Evolutionary conservation across 1,140 invertebrate genomes (phyloP).

Genomic region (Drosophila bocqueti): DNA sequence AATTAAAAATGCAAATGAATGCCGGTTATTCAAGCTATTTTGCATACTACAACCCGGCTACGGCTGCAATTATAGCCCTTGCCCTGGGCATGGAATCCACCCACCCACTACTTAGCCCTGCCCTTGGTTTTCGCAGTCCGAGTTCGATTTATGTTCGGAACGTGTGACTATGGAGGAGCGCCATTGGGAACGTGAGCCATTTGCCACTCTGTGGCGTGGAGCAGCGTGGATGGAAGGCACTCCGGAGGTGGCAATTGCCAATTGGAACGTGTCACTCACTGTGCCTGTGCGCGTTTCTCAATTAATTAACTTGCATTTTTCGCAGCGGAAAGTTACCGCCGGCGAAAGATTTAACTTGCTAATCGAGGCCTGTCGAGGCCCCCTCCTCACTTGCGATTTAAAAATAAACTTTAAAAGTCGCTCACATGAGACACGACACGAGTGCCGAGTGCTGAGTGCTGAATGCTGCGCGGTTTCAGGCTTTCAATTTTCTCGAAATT

Average conservation of each 20-base stretch:
- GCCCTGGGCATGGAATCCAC: neutral
- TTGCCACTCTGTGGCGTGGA: slow-evolving; percentile 21
- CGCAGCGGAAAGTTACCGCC: slow-evolving; percentile 66
- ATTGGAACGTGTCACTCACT: slow-evolving; percentile 41
- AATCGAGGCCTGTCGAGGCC: slow-evolving; percentile 50
- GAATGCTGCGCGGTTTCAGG: slow-evolving; percentile 41
- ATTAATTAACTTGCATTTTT: slow-evolving; percentile 73
- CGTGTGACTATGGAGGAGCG: slow-evolving; percentile 59
- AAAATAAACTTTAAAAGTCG: slow-evolving; percentile 58
- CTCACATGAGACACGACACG: slow-evolving; percentile 39
- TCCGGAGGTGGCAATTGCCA: slow-evolving; percentile 37
- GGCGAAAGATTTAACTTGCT: slow-evolving; percentile 65
- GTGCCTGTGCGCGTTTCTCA: slow-evolving; percentile 60
- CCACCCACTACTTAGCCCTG: slow-evolving; percentile 28
- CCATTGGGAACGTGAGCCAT: slow-evolving; percentile 58
- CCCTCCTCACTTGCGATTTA: slow-evolving; percentile 34
- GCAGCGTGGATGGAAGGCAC: neutral
- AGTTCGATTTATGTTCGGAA: slow-evolving; percentile 37
- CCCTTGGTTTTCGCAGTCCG: slow-evolving; percentile 23
- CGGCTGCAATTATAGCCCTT: slow-evolving; percentile 6
- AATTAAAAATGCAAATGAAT: slow-evolving; percentile 50
- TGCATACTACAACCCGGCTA: slow-evolving; percentile 16
- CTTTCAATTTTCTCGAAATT: slow-evolving; percentile 70
- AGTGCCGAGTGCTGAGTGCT: slow-evolving; percentile 24
- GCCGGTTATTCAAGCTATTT: slow-evolving; percentile 35